phyloP scores from a whole-genome alignment of 2,888 invertebrate species.

The Tinea trinotella region DNA sequence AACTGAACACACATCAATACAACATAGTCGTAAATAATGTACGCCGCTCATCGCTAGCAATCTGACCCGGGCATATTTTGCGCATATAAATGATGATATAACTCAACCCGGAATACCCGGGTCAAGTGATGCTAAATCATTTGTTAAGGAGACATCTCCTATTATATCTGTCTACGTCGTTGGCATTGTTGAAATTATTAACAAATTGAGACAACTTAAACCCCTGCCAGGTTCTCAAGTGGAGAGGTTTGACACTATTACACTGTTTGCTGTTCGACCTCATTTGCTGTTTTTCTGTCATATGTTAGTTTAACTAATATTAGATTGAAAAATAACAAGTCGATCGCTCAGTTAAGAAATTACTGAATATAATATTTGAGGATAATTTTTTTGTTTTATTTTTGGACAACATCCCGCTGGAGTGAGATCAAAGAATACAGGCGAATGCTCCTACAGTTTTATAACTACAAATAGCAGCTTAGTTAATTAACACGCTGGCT shows the following conservation, averaged over 20 bases:
- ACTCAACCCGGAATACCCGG: constrained; percentile 38
- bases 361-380: too few relatives aligned
- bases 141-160: constrained; percentile 27
- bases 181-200: constrained; percentile 25
- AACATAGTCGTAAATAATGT: constrained; percentile 16
- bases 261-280: background rate
- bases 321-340: too few relatives aligned
- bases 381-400: too few relatives aligned
- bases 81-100: constrained; percentile 51
- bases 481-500: too few relatives aligned
- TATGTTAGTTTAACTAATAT: too few relatives aligned
- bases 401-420: too few relatives aligned
- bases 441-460: too few relatives aligned
- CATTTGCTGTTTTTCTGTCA: too few relatives aligned
- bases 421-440: too few relatives aligned
- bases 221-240: background rate
- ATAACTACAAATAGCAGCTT: too few relatives aligned
- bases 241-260: background rate
- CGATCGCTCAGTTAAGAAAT: too few relatives aligned
- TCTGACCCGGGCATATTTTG: constrained; percentile 29
- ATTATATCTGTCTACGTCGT: constrained; percentile 27
- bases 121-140: constrained; percentile 45
- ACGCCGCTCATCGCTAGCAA: constrained; percentile 12
- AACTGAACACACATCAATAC: background rate
- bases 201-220: constrained; percentile 21